Conservation (phyloP, 2,888 invertebrate genomes). For the Synergus umbraculus region DNA sequence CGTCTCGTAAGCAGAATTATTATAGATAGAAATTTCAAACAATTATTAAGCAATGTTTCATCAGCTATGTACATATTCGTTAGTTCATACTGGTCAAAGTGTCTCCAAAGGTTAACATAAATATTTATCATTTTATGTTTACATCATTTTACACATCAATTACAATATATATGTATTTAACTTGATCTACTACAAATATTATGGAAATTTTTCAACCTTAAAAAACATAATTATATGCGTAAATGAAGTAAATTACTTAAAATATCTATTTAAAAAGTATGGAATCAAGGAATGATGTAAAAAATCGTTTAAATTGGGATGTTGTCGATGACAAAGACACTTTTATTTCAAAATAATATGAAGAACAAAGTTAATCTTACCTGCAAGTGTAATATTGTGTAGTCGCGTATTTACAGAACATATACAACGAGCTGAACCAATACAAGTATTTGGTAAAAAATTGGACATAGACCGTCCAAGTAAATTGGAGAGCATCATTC, state of each 20-base stretch:
- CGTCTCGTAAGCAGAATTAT: neutral
- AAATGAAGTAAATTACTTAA: neutral
- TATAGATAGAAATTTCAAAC: neutral
- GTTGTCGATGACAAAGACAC: neutral
- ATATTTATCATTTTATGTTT: no score
- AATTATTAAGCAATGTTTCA: neutral
- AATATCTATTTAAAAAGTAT: neutral
- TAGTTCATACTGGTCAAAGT: no score
- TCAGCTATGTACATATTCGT: neutral
- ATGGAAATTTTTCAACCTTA: neutral
- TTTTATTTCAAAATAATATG: neutral
- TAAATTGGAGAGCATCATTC: constrained; percentile 17
- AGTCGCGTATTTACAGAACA: neutral
- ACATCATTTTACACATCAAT: no score
- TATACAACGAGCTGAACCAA: neutral
- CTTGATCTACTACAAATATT: no score
- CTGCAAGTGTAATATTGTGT: neutral
- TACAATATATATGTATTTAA: no score
- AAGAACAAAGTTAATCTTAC: neutral
- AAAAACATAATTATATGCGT: neutral
- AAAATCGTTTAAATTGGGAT: neutral
- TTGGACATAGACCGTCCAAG: neutral
- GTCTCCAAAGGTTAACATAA: no score
- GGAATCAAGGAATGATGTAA: neutral
- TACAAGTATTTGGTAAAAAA: constrained; percentile 4